Evolutionary conservation across 1,140 invertebrate species (phyloP), one percentile per base, ranked within the genome.

Genomic region (Meloidogyne exigua): DNA sequence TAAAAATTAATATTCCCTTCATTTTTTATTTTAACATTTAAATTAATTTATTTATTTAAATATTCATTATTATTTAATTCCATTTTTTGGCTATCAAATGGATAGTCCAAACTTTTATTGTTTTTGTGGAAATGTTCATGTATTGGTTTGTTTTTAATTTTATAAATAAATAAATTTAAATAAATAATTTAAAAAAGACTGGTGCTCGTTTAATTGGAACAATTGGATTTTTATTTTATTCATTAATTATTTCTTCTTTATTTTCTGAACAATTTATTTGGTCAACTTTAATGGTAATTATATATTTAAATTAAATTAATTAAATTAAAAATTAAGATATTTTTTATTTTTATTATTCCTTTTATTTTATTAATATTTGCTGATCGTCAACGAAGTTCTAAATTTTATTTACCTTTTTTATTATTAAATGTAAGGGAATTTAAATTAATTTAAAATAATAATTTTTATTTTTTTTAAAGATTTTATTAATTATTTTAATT

Each of bases 391-490:
- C 2, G 36, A 28, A n/a, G 36, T 10, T 39, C 65, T 39, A 32
- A 39, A 39, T n/a, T 67, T 28, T 67, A 67, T 39, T 32, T 39
- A n/a, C 65, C 65, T 39, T 67, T 67, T 39, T 39, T 67, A n/a
- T 28, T 67, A 39, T 28, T 39, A 28, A 67, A 67, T 67, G 65
- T 67, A 18, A 11, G 65, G 0, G n/a, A 9, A 9, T 39, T 39
- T 67, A n/a, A 28, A 18, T 39, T 39, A 28, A 32, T 21, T 67
- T 28, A 18, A 9, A 15, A 2, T 15, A 67, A 28, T 39, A 10
- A 32, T 32, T 32, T 39, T 39, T 32, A 26, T 36, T 28, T 39
- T 11, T 18, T 39, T 21, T 4, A 32, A 28, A 67, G 65, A 7
- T 18, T 18, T 12, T 67, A 18, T 39, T 32, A 67, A 32, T 28